Evolutionary conservation across 2,888 invertebrate species (phyloP), one percentile per base, ranked within the genome.

Genomic region (Sepioteuthis lessoniana): DNA sequence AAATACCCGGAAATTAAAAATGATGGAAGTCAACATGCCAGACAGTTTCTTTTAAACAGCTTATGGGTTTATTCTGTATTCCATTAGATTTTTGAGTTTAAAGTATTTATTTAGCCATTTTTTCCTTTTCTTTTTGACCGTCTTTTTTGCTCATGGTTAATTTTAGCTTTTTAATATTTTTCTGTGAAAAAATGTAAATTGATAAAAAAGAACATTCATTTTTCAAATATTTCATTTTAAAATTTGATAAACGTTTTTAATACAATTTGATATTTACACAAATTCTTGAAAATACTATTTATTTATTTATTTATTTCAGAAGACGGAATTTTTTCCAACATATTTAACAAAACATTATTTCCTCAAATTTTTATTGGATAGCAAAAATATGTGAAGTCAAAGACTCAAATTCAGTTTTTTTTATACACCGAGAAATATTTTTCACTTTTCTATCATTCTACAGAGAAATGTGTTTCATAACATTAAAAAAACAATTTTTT

Each of bases 1-100:
- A 31, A 76, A 76, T n/a, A 76, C 76, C 76, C 76, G 76, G 76
- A 76, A 76, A 76, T 76, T 76, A 76, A 31, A 76, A 76, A 76
- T 76, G 31, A 76, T 76, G n/a, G 31, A 76, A 31, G 76, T 76
- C 76, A 76, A 76, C 76, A 76, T 76, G n/a, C 31, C 10, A 31
- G 76, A 76, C 76, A n/a, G 31, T 19, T 76, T 76, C n/a, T 76
- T 60, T 60, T 76, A n/a, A 76, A 76, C n/a, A 76, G 76, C 76
- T 76, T 76, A 76, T n/a, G 8, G n/a, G 76, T 76, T 31, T 76
- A n/a, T 76, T 76, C 16, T 31, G n/a, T 31, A 76, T 76, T 76
- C 76, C 76, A 76, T 76, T 76, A n/a, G 76, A n/a, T n/a, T 13
- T 76, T 76, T 76, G 7, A 31, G 76, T 76, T 76, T n/a, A 76